Evolutionary conservation across 2,888 invertebrate species (phyloP), one percentile per base, ranked within the genome.

Genomic region (Lasioglossum pauxillum): DNA sequence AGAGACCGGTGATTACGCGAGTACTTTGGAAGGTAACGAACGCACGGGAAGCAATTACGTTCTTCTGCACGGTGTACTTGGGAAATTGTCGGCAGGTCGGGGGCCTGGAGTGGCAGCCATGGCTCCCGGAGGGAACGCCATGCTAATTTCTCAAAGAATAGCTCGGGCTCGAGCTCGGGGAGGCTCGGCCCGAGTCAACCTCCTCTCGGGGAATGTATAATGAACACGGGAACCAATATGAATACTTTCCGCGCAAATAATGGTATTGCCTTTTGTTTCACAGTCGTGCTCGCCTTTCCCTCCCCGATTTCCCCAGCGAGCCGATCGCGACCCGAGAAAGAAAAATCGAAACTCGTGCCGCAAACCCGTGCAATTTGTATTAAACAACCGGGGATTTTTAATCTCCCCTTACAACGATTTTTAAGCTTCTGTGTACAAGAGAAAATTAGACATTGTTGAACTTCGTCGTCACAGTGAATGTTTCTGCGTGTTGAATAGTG

Each of bases 131-230:
- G 75, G 27, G 75, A 38, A 60, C 75, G 53, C 44, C 41, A 41
- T 75, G 60, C 75, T 75, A 75, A 44, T 73, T 46, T 46, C 72
- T 73, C 72, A 27, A 46, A 46, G 72, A 73, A 80, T 78, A 74
- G 77, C 64, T 31, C 67, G 41, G 35, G 41, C 80, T 19, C 79
- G 53, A 46, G 41, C 53, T 44, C 75, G 41, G 35, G 46, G 31
- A 19, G 64, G n/a, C 41, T n/a, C 35, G 46, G 23, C 31, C 35
- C 53, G 31, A 67, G 67, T 67, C 35, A 35, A 35, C 31, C 35
- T 67, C 67, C 19, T 35, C 67, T 67, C 67, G 35, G 67, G 67
- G 35, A 67, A 67, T 67, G 67, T 35, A 31, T 67, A 35, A 35
- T 67, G 67, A 67, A 67, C 35, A 67, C 67, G 67, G 67, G 67